phyloP scores from a whole-genome alignment of 2,888 invertebrate genomes.

The Drosophila pseudotalamancana region DNA sequence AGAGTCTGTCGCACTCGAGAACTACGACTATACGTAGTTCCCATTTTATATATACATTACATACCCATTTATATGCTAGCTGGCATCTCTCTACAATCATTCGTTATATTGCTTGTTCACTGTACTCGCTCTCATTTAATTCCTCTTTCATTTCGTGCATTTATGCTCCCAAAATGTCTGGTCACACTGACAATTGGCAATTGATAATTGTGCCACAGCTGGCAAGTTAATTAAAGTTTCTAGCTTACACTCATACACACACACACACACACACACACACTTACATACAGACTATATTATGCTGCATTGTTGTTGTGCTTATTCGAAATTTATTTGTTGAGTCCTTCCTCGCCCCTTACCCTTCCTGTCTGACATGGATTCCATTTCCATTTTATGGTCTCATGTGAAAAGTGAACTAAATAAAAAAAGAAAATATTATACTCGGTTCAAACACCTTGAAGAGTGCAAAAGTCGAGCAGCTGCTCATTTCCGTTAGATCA shows the following conservation, averaged over 20 bases:
- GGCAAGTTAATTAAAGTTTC: conserved; percentile 62
- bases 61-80: no score
- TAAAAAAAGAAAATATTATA: conserved; percentile 42
- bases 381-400: conserved; percentile 22
- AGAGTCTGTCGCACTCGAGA: no score
- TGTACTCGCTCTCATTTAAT: not conserved
- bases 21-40: no score
- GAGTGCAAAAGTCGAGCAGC: conserved; percentile 26
- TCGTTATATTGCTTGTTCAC: not conserved
- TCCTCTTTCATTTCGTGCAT: not conserved
- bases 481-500: conserved; percentile 53
- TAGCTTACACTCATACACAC: conserved; percentile 9
- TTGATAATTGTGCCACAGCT: conserved; percentile 30
- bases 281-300: conserved; percentile 38
- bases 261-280: not conserved
- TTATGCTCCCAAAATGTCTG: conserved; percentile 6
- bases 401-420: conserved; percentile 42
- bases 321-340: conserved; percentile 14
- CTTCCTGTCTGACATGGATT: conserved; percentile 42
- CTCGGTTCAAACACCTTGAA: conserved; percentile 31
- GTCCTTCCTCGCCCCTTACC: not conserved
- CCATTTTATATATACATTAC: no score
- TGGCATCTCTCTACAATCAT: not conserved
- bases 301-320: conserved; percentile 35
- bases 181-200: conserved; percentile 6